Evolutionary conservation across 2,113 vertebrate species (phyloP).

Genomic region (Candoia aspera): DNA sequence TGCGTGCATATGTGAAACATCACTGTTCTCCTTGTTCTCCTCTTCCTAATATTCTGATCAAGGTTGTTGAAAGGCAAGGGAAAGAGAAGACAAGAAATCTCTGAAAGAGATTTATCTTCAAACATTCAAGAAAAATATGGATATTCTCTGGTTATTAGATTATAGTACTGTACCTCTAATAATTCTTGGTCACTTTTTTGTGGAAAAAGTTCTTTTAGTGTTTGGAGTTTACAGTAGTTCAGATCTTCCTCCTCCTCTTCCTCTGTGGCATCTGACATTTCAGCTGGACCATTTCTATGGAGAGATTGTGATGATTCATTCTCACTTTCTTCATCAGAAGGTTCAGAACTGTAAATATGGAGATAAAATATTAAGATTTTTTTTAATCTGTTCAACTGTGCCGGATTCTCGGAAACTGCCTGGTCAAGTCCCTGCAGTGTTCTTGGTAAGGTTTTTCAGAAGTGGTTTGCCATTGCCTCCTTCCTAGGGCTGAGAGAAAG

Average conservation of each 20-base stretch:
- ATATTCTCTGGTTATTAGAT: not conserved
- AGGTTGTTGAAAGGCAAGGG: not conserved
- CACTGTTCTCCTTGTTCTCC: too few species aligned
- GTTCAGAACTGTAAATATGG: conserved; percentile 52
- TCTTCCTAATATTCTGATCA: not conserved
- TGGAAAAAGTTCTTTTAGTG: conserved; percentile 83
- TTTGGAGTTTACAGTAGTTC: conserved; percentile 75
- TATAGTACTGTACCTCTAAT: conserved; percentile 83
- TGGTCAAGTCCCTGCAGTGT: too few species aligned
- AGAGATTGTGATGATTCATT: conserved; percentile 24
- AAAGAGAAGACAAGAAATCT: not conserved
- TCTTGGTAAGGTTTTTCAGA: too few species aligned
- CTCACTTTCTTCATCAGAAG: conserved; percentile 66
- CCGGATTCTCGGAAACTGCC: too few species aligned
- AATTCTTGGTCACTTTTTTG: conserved; percentile 76
- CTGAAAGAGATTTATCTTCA: not conserved
- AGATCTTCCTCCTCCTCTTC: conserved; percentile 56
- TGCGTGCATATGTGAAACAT: too few species aligned
- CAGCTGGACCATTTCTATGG: conserved; percentile 41
- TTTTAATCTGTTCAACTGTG: too few species aligned
- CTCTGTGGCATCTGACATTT: not conserved
- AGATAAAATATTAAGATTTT: not conserved
- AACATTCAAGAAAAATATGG: not conserved
- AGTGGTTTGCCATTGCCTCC: too few species aligned
- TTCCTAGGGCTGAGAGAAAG: too few species aligned